Conservation (phyloP, 2,888 invertebrate genomes). For the Lasioglossum leucozonium region DNA sequence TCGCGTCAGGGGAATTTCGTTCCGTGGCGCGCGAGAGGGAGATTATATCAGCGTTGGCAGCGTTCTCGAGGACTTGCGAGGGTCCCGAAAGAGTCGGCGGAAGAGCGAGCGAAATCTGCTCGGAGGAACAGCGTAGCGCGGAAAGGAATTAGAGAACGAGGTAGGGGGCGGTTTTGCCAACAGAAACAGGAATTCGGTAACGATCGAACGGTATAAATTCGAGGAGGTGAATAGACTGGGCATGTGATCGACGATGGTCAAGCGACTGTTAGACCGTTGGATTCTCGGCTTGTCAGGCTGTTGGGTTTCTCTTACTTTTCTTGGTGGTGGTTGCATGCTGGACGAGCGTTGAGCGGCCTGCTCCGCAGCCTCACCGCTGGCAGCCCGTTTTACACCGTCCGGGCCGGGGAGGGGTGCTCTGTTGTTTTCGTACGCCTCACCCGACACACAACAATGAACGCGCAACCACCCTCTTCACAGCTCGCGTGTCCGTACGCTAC, state of each 20-base stretch:
- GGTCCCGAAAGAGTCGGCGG: not conserved
- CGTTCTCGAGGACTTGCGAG: not conserved
- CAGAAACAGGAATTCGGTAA: not conserved
- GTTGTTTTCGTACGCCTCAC: slow-evolving; percentile 71
- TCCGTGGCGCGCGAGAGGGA: not conserved
- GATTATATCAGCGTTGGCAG: not conserved
- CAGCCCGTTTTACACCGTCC: slow-evolving; percentile 71
- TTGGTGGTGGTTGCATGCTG: slow-evolving; percentile 93
- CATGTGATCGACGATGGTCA: not conserved
- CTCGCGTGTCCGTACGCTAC: slow-evolving; percentile 81
- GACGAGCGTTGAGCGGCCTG: slow-evolving; percentile 77
- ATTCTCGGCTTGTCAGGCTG: not conserved
- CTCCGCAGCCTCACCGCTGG: slow-evolving; percentile 79
- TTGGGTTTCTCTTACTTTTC: slow-evolving; percentile 88
- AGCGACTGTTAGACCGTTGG: not conserved
- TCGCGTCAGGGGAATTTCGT: not conserved
- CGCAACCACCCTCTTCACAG: slow-evolving; percentile 76
- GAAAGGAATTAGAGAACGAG: not conserved
- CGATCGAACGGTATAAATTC: not conserved
- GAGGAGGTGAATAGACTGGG: not conserved
- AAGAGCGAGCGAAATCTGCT: not conserved
- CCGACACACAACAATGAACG: slow-evolving; percentile 63
- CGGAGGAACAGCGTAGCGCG: not conserved
- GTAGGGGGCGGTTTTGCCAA: not conserved
- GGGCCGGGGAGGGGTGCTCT: slow-evolving; percentile 65